Evolutionary conservation across 1,140 invertebrate species (phyloP), one percentile per base, ranked within the genome.

Genomic region (Sminthurides bifidus): DNA sequence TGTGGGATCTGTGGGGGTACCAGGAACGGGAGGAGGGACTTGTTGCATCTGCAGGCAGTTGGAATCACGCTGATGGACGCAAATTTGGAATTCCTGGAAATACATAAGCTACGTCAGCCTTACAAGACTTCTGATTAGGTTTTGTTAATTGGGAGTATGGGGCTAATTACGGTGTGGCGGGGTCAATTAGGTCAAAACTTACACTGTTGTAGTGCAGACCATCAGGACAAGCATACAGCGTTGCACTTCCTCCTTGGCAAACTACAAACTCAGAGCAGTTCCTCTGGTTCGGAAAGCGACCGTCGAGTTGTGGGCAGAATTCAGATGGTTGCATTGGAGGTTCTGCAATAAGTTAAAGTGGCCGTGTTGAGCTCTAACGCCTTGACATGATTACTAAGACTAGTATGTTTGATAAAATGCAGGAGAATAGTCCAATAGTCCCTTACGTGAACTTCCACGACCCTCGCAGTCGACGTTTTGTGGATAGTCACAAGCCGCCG

Each of bases 231-330:
- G 27, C 49, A 35, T 54, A 48, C 6, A 44, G 29, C 10, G 35
- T 59, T 3, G 50, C 61, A 38, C 29, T 55, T 37, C 61, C 61
- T 2, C 40, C 52, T 49, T 63, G 61, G 41, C 61, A 63, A 3
- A 63, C 61, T 14, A 59, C 31, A 33, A 52, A 63, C 23, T 59
- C 31, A 15, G 31, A 23, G 31, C 61, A 63, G 27, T 57, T 26
- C 2, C 21, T 3, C 2, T 38, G 30, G 50, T 54, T 49, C 6
- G 54, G 29, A 56, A 53, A 63, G n/a, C 53, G 56, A 3, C 60
- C 60, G 45, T 51, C 56, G 0, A 41, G 24, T 31, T 54, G n/a
- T 27, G 45, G 41, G 31, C 60, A 63, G 40, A 12, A 40, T 61
- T 50, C 33, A 10, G 3, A 6, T 31, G 31, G 3, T n/a, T 15